These are phyloP conservation scores for Cricetomys ansorgei DNA, from an alignment of 2,113 vertebrate genomes.

Conservation along the genomic window DNA sequence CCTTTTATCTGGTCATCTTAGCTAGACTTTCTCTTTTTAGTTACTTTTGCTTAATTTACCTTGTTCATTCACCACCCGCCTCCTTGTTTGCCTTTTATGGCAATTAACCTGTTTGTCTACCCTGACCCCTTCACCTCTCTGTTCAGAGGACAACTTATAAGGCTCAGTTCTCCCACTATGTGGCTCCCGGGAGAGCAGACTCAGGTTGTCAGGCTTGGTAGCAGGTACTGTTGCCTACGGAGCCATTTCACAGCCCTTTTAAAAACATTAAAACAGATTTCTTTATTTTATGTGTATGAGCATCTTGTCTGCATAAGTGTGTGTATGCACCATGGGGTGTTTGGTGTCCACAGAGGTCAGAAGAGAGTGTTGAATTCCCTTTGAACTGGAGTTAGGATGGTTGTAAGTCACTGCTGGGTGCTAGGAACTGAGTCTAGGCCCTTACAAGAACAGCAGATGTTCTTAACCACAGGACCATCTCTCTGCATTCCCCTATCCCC, in stretches of 20 bases:
- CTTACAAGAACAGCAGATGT: not conserved
- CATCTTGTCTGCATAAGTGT: not conserved
- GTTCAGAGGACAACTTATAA: not conserved
- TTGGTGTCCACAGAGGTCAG: not conserved
- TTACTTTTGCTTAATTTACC: slow-evolving; percentile 1
- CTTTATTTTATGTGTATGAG: not conserved
- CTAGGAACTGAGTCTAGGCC: no score
- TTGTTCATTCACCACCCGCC: not conserved
- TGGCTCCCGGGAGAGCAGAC: not conserved
- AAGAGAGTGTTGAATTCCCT: not conserved
- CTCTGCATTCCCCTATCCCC: accelerated
- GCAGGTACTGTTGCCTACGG: not conserved
- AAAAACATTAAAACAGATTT: not conserved
- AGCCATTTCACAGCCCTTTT: not conserved
- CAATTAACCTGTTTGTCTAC: not conserved
- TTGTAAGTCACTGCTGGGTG: not conserved
- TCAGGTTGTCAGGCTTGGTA: not conserved
- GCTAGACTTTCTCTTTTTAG: not conserved
- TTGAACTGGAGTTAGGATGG: not conserved
- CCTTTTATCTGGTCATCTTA: not conserved
- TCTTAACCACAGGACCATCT: not conserved
- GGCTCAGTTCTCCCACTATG: not conserved
- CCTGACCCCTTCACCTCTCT: not conserved
- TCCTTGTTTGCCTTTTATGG: not conserved
- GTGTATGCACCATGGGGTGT: not conserved